Evolutionary conservation across 1,140 invertebrate genomes (phyloP).

Genomic region (Paralvinella palmiformis): DNA sequence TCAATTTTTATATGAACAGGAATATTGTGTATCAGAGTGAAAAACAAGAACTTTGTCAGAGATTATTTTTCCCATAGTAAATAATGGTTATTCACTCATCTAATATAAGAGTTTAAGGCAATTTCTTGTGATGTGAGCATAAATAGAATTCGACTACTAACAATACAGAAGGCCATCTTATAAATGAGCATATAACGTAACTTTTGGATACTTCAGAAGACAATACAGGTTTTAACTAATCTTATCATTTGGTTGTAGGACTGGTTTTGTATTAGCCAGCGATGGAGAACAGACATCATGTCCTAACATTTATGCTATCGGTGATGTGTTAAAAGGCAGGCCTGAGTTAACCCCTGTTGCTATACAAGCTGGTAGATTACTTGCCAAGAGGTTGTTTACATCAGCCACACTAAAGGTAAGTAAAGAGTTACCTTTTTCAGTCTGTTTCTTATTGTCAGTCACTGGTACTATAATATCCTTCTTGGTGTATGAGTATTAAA

Average conservation of each 20-base stretch:
- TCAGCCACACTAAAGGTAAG: constrained; percentile 27
- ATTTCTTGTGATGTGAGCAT: too few relatives aligned
- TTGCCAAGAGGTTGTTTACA: constrained; percentile 58
- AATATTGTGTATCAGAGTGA: too few relatives aligned
- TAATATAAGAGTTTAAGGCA: too few relatives aligned
- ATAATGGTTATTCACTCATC: too few relatives aligned
- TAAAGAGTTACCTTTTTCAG: constrained; percentile 10
- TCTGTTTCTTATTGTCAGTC: not conserved
- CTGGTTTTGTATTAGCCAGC: constrained; percentile 55
- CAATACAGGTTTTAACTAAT: not conserved
- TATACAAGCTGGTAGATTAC: constrained; percentile 82
- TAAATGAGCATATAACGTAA: too few relatives aligned
- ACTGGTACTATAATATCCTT: too few relatives aligned
- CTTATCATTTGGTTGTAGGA: constrained; percentile 32
- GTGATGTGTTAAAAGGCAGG: constrained; percentile 81
- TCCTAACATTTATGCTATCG: constrained; percentile 83
- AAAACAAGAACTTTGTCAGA: too few relatives aligned
- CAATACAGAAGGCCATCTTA: too few relatives aligned
- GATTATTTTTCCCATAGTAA: too few relatives aligned
- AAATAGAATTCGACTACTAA: too few relatives aligned
- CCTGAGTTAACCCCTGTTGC: constrained; percentile 97
- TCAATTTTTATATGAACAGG: too few relatives aligned
- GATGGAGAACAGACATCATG: constrained; percentile 76
- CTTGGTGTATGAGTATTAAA: not conserved
- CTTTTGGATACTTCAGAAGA: too few relatives aligned